These are phyloP conservation scores for Petrocephalus schoutedeni DNA, from an alignment of 2,797 vertebrate genomes.

Conservation along the genomic window DNA sequence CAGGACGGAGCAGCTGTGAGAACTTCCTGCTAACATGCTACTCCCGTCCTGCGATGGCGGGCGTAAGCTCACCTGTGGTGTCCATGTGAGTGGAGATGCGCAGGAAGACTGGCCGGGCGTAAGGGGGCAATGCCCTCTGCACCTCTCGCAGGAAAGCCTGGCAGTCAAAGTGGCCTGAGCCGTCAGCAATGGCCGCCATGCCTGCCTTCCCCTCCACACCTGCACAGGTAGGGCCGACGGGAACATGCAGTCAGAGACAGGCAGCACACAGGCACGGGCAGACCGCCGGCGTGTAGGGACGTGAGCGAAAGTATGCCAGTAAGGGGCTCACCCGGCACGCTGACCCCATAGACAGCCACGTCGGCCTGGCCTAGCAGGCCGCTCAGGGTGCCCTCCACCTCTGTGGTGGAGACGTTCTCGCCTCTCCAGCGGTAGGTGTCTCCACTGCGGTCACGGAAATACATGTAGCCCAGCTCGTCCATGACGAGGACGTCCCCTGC, in stretches of 20 bases:
- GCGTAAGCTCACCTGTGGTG: constrained; percentile 68
- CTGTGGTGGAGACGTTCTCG: constrained; percentile 80
- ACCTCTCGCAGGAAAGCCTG: constrained; percentile 59
- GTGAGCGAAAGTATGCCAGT: neutral
- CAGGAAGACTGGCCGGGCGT: constrained; percentile 79
- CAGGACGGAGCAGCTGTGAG: neutral
- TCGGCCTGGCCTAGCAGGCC: constrained; percentile 70
- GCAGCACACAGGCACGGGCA: neutral
- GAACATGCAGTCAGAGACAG: neutral
- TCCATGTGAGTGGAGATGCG: constrained; percentile 73
- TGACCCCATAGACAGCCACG: constrained; percentile 77
- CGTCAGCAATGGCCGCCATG: constrained; percentile 76
- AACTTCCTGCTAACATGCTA: neutral
- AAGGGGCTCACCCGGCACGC: constrained; percentile 62
- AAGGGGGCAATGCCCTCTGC: constrained; percentile 72
- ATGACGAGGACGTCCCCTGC: constrained; percentile 79
- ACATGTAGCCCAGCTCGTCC: constrained; percentile 85
- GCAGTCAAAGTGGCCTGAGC: constrained; percentile 59
- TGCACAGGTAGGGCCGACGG: constrained; percentile 34
- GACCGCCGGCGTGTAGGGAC: neutral
- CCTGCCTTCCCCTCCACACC: constrained; percentile 83
- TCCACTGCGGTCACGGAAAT: constrained; percentile 76
- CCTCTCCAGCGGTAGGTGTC: constrained; percentile 86
- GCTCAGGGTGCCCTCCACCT: constrained; percentile 78
- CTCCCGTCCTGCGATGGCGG: neutral